phyloP scores from a whole-genome alignment of 2,797 vertebrate species.

The Apogon hyalosoma region DNA sequence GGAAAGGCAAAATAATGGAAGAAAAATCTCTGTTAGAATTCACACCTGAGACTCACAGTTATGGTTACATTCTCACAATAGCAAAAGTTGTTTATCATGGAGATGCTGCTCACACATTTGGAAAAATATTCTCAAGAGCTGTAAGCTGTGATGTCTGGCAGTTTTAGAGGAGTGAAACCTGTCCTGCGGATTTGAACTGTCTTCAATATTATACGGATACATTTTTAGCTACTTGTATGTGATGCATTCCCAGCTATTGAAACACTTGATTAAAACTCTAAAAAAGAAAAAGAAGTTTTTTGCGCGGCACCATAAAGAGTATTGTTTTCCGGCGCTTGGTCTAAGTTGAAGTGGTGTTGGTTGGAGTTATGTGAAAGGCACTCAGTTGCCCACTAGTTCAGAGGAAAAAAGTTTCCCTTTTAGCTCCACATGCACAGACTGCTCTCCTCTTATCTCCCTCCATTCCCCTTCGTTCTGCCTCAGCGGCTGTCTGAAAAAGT shows the following conservation, averaged over 20 bases:
- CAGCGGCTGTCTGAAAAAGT: conserved; percentile 58
- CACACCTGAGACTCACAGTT: conserved; percentile 12
- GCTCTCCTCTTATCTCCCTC: conserved; percentile 56
- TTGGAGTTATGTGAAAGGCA: conserved; percentile 51
- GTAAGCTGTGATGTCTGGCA: background rate
- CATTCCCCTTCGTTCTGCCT: conserved; percentile 57
- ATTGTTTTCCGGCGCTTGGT: conserved; percentile 47
- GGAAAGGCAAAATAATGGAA: conserved; percentile 11
- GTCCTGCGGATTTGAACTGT: conserved; percentile 3
- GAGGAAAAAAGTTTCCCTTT: conserved; percentile 53
- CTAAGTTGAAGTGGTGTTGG: conserved; percentile 52
- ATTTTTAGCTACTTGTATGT: background rate
- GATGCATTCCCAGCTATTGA: conserved; percentile 1
- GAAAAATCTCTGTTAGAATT: conserved; percentile 10
- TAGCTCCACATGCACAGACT: conserved; percentile 62
- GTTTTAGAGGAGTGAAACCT: background rate
- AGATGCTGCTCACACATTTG: background rate
- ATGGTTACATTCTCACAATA: conserved; percentile 18
- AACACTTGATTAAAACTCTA: conserved; percentile 34
- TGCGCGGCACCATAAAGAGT: conserved; percentile 4
- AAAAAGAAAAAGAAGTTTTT: conserved; percentile 19
- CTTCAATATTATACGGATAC: background rate
- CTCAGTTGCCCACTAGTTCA: conserved; percentile 44
- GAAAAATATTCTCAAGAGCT: background rate
- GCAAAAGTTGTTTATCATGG: background rate